Percentiles rank a stretch among this genome's conserved stretches.
phyloP scores from a whole-genome alignment of 2,888 invertebrate species.

The Nemoura dubitans region DNA sequence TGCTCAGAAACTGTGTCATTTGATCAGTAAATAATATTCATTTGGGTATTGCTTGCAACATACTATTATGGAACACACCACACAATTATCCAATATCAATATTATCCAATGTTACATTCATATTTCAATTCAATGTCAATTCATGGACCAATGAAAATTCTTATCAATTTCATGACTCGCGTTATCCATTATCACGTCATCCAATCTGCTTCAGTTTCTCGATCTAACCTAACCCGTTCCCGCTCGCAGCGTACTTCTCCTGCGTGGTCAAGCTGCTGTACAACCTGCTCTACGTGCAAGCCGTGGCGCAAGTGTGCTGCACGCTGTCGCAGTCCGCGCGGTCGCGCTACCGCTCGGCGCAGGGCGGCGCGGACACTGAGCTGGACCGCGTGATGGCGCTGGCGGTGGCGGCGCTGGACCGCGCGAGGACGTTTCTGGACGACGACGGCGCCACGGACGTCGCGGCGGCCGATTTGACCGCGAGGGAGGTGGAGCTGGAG shows the following conservation, averaged over 20 bases:
- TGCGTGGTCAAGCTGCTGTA: constrained; percentile 88
- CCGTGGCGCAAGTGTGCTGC: constrained; percentile 81
- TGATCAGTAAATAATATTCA: too few species aligned
- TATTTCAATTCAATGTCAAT: too few species aligned
- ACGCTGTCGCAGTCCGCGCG: constrained; percentile 73
- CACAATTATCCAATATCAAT: too few species aligned
- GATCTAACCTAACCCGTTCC: neutral
- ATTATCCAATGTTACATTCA: too few species aligned
- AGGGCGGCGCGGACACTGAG: constrained; percentile 56
- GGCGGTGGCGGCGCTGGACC: constrained; percentile 63
- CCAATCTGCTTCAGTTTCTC: too few species aligned
- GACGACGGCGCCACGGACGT: constrained; percentile 60
- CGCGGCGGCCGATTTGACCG: constrained; percentile 52
- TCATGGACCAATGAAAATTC: too few species aligned
- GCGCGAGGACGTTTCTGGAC: constrained; percentile 71
- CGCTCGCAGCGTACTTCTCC: constrained; percentile 81
- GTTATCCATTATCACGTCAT: too few species aligned
- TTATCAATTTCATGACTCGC: too few species aligned
- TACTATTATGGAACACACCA: too few species aligned
- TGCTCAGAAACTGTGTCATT: too few species aligned
- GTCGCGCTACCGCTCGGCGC: constrained; percentile 56
- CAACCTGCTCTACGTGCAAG: constrained; percentile 89
- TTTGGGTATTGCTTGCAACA: too few species aligned
- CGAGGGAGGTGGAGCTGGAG: constrained; percentile 51
- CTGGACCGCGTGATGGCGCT: constrained; percentile 60